Evolutionary conservation across 2,113 vertebrate genomes (phyloP).

Genomic region (Peucedramus taeniatus): DNA sequence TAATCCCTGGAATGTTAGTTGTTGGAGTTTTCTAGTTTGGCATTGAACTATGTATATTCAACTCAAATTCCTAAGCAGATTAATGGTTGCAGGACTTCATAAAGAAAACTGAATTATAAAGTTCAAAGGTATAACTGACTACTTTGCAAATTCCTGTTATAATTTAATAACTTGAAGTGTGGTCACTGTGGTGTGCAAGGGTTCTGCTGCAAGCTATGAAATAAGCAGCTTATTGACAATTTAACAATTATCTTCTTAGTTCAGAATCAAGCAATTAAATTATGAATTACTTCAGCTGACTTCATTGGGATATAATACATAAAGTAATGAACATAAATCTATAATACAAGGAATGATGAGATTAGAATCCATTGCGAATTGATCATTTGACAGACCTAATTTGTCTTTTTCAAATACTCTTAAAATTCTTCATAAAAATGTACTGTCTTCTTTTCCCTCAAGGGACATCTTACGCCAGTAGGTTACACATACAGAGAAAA

Average conservation of each 20-base stretch:
- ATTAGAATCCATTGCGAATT: background rate
- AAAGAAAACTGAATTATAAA: background rate
- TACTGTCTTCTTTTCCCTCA: background rate
- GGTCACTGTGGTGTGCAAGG: background rate
- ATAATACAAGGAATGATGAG: background rate
- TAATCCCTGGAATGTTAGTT: background rate
- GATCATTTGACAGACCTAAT: background rate
- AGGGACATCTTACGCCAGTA: background rate
- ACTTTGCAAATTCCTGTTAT: background rate
- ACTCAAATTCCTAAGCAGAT: background rate
- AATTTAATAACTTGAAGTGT: background rate
- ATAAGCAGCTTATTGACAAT: conserved; percentile 3
- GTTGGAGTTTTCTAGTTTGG: background rate
- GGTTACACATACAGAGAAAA: background rate
- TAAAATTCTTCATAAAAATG: background rate
- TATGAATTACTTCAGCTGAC: background rate
- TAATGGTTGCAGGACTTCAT: background rate
- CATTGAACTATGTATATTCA: background rate
- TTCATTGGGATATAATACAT: background rate
- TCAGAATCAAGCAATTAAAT: background rate
- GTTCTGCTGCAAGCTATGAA: background rate
- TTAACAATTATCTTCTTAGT: background rate
- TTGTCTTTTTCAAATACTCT: background rate
- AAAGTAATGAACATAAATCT: background rate
- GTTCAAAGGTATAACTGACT: background rate